Evolutionary conservation across 2,888 invertebrate species (phyloP), one percentile per base, ranked within the genome.

Genomic region (Acrobasis repandana): DNA sequence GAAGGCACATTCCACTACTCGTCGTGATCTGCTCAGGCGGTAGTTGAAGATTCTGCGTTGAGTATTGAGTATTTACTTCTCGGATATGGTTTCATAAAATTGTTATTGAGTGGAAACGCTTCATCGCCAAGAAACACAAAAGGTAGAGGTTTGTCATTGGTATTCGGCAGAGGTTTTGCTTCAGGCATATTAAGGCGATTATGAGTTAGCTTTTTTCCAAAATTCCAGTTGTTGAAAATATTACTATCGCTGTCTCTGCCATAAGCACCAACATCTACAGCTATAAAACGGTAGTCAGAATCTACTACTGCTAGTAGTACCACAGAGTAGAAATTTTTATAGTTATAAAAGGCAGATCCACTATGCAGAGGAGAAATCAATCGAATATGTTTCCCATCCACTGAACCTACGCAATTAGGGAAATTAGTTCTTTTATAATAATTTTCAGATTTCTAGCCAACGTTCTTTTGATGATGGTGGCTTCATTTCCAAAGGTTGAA

Each of bases 401-500:
- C 56, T 50, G 59, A 11, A 34, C 62, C 62, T 50, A 59, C 50
- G 28, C 62, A 62, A 15, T 58, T 62, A n/a, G 62, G 62, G 15
- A 62, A 60, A 16, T 57, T 49, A 10, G 60, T 52, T 38, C 20
- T 60, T 57, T 15, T 56, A 49, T 62, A 60, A 60, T 16, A 62
- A 51, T 60, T 38, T 50, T 50, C 49, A 9, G 36, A 62, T 62
- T 46, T 60, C 50, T 50, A 47, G 14, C 60, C 56, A 62, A 51
- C 56, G 56, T 46, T 62, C 59, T 33, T 51, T 58, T 52, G 50
- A 73, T 61, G 58, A 75, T n/a, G n/a, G 76, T 76, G 61, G 60
- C n/a, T 54, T 62, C 59, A 65, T 64, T 63, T 63, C 62, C 20
- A 63, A 56, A 38, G 62, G 61, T 56, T 65, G 65, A n/a, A 46